Evolutionary conservation across 2,113 vertebrate genomes (phyloP).

Genomic region (Ailurus styani): DNA sequence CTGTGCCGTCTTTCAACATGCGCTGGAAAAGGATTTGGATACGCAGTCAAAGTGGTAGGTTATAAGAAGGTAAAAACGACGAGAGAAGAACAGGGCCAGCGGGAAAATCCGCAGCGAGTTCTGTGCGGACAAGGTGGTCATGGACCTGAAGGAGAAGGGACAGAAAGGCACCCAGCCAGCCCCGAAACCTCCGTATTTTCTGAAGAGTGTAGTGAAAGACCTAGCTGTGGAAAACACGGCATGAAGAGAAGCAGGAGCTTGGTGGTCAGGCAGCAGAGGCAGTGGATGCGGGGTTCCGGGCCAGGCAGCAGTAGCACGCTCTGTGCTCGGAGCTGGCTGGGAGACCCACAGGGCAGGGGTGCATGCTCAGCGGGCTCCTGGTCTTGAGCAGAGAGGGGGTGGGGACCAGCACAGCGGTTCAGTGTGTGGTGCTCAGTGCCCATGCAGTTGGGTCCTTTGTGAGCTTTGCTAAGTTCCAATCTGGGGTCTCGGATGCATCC

Average conservation of each 20-base stretch:
- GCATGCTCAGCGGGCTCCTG: neutral
- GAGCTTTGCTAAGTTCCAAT: neutral
- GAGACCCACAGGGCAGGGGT: neutral
- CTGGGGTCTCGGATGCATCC: neutral
- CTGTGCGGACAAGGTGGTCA: fast-evolving
- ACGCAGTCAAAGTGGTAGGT: neutral
- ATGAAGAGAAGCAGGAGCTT: neutral
- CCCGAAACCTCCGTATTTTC: neutral
- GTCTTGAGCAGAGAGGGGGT: neutral
- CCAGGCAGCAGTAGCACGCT: neutral
- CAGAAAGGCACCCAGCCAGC: neutral
- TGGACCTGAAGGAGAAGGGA: neutral
- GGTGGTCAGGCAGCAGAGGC: neutral
- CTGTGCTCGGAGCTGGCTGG: neutral
- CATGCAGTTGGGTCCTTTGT: too few species aligned
- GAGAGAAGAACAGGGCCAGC: neutral
- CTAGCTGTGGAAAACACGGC: neutral
- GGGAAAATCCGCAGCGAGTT: neutral
- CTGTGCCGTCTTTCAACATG: neutral
- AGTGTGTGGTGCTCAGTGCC: neutral
- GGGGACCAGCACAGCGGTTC: neutral
- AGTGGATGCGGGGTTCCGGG: neutral
- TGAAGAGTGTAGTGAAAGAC: neutral
- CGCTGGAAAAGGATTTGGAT: neutral
- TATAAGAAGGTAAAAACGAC: neutral